Evolutionary conservation across 37 sponge, comb jelly and placozoan species (phyloP).

Genomic region (Oopsacas minuta): DNA sequence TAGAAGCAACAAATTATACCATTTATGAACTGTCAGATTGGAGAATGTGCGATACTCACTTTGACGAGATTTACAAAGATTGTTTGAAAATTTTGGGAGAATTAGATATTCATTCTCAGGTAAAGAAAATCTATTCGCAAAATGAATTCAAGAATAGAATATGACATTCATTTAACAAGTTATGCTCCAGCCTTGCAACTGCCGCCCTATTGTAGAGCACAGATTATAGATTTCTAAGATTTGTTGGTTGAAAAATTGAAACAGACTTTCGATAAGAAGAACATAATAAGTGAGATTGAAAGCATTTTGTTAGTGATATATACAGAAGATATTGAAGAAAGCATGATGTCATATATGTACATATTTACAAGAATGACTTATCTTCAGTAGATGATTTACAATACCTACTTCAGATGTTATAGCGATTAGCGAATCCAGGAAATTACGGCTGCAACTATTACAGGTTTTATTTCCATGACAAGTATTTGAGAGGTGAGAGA

Average conservation of each 20-base stretch:
- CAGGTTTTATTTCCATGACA: neutral
- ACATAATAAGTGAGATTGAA: slow-evolving; percentile 12
- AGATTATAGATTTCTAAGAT: slow-evolving; percentile 11
- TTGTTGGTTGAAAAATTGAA: slow-evolving; percentile 17
- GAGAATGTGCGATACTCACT: slow-evolving; percentile 15
- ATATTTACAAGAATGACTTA: neutral
- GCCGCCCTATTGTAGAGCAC: slow-evolving; percentile 1
- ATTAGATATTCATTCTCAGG: slow-evolving; percentile 6
- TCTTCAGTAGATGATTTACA: slow-evolving; percentile 10
- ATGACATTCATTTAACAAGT: slow-evolving; percentile 17
- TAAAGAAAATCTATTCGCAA: slow-evolving; percentile 10
- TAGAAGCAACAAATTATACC: slow-evolving; percentile 11
- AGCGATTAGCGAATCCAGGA: neutral
- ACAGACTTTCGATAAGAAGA: slow-evolving; percentile 7
- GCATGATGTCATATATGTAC: neutral
- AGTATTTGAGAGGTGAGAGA: no score
- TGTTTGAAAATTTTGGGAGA: slow-evolving; percentile 9
- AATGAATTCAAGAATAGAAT: slow-evolving; percentile 16
- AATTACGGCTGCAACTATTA: neutral
- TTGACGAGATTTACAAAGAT: slow-evolving; percentile 20
- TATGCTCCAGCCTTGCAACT: slow-evolving; percentile 14
- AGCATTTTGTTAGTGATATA: slow-evolving; percentile 1
- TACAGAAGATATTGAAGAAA: slow-evolving; percentile 16
- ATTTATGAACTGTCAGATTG: slow-evolving; percentile 6
- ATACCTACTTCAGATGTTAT: slow-evolving; percentile 1